Evolutionary conservation across 35 echinoderm and acorn worm species (phyloP).

Genomic region (Chiridota heheva): DNA sequence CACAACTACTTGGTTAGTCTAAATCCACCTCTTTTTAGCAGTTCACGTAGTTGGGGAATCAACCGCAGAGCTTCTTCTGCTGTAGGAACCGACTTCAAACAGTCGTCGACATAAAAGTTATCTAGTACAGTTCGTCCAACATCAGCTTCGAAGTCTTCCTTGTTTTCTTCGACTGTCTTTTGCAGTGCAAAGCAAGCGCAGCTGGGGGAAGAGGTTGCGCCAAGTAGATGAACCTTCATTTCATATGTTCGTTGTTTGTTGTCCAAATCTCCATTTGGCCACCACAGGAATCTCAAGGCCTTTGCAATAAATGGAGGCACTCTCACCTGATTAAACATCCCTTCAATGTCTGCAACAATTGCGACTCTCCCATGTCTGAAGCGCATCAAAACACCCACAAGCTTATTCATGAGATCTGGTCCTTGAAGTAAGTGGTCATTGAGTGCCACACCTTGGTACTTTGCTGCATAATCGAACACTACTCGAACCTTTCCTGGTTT

Average conservation of each 20-base stretch:
- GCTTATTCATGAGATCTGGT: slow-evolving; percentile 41
- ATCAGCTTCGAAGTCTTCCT: slow-evolving; percentile 27
- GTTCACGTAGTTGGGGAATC: slow-evolving; percentile 17
- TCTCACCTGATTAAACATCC: slow-evolving; percentile 64
- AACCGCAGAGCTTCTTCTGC: slow-evolving; percentile 47
- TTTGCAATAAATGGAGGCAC: slow-evolving; percentile 22
- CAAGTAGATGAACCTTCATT: slow-evolving; percentile 52
- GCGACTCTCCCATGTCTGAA: slow-evolving; percentile 45
- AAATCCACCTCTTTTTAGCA: slow-evolving; percentile 47
- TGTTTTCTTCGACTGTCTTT: slow-evolving; percentile 48
- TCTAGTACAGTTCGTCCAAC: slow-evolving; percentile 41
- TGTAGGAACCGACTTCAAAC: slow-evolving; percentile 38
- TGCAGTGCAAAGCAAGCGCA: slow-evolving; percentile 51
- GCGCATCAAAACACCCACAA: slow-evolving; percentile 50
- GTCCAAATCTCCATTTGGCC: slow-evolving; percentile 31
- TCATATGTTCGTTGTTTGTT: slow-evolving; percentile 20
- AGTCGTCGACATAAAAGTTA: slow-evolving; percentile 73
- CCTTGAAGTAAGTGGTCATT: slow-evolving; percentile 34
- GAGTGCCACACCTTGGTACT: slow-evolving; percentile 12
- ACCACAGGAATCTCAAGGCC: slow-evolving; percentile 68
- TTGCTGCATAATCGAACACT: slow-evolving; percentile 29
- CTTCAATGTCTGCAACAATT: slow-evolving; percentile 39
- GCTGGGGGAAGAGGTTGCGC: slow-evolving; percentile 48
- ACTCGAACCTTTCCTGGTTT: slow-evolving; percentile 27
- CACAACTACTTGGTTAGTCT: slow-evolving; percentile 59